phyloP scores from a whole-genome alignment of 1,140 invertebrate species.

The Aphelenchoides fujianensis region DNA sequence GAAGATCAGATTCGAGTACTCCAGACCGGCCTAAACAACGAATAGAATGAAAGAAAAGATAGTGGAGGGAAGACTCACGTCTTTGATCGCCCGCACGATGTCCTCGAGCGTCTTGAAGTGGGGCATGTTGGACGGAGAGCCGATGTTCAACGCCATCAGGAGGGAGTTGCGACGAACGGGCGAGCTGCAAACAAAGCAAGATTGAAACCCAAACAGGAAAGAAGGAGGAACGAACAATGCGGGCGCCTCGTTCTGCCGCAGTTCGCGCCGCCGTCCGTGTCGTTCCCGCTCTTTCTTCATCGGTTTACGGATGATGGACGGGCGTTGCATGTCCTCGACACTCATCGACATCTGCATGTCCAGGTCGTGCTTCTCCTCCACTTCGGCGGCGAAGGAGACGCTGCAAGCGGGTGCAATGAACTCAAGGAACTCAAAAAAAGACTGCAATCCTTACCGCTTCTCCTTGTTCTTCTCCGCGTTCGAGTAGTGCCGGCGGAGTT shows the following conservation, averaged over 20 bases:
- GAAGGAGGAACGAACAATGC: constrained; percentile 50
- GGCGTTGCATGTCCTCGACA: constrained; percentile 29
- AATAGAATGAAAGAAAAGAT: background rate
- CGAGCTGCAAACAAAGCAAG: constrained; percentile 40
- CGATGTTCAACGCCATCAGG: constrained; percentile 61
- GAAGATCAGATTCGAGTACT: constrained; percentile 65
- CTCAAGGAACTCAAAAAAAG: background rate
- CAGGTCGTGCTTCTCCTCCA: constrained; percentile 52
- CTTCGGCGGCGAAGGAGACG: constrained; percentile 60
- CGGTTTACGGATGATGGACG: constrained; percentile 60
- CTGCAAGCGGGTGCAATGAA: constrained; percentile 34
- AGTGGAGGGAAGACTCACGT: constrained; percentile 35
- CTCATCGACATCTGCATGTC: constrained; percentile 48
- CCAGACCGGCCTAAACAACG: constrained; percentile 64
- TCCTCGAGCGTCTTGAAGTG: constrained; percentile 62
- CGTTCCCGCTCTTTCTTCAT: constrained; percentile 60
- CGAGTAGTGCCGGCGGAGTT: constrained; percentile 31
- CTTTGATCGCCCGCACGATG: constrained; percentile 59
- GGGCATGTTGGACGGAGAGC: constrained; percentile 59
- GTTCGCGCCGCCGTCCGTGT: constrained; percentile 40
- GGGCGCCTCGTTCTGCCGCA: constrained; percentile 57
- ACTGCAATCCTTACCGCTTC: background rate
- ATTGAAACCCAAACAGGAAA: constrained; percentile 8
- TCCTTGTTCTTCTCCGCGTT: constrained; percentile 45
- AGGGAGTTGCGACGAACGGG: constrained; percentile 58